Evolutionary conservation across 1,140 invertebrate genomes (phyloP), one percentile per base, ranked within the genome.

Genomic region (Pseudoatta argentina): DNA sequence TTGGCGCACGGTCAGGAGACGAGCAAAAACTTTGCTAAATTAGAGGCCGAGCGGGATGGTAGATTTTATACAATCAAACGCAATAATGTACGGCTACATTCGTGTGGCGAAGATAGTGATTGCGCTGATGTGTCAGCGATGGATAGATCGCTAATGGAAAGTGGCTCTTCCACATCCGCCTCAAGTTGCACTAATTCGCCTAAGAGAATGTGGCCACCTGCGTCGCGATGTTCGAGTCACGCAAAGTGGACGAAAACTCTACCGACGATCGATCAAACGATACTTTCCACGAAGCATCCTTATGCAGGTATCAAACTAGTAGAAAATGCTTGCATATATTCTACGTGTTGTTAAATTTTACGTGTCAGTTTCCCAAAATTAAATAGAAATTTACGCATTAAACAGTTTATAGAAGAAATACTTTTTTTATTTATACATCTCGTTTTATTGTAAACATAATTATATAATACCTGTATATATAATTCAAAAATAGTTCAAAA

Each of bases 121-220:
- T 94, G 91, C 57, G 92, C 92, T 1, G 94, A 94, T 67, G n/a
- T 92, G 3, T 93, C 93, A 0, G 67, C 53, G 91, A 96, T 92
- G 93, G 96, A 88, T 93, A 96, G 92, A 89, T 96, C 92, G 93
- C 94, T 93, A 92, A 95, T 93, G 95, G 96, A 95, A 94, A 96
- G 94, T 95, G 96, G 96, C 86, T 96, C 96, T 0, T 97, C 96
- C 0, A 97, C 96, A 2, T 96, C 96, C 0, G 96, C 96, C 34
- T 97, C 96, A 1, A 97, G 96, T 88, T 96, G 96, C 63, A 96
- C 96, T 0, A 97, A 97, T 89, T 97, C 96, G 1, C 96, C 96
- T 0, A 97, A 97, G 94, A 93, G 96, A 51, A 94, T 96, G 88
- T 96, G 96, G 92, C 96, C 96, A 44, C 94, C 94, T 21, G 94